These are phyloP conservation scores for Rostratula benghalensis DNA, from an alignment of 2,113 vertebrate species.

Conservation along the genomic window DNA sequence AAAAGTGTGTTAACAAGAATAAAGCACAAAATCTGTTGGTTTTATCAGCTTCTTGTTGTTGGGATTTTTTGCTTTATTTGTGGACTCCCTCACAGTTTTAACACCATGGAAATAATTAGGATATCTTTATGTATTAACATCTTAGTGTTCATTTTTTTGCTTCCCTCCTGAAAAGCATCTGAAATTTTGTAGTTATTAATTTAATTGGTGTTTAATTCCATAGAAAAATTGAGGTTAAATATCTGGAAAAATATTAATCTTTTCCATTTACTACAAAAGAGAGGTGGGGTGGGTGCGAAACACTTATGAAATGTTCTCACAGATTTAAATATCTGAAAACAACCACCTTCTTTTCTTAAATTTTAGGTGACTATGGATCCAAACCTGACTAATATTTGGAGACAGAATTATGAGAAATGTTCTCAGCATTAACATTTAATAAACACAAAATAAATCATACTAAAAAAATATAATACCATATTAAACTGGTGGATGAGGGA, in stretches of 20 bases:
- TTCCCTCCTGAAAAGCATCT: not conserved
- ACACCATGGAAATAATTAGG: not conserved
- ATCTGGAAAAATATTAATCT: not conserved
- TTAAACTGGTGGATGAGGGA: not conserved
- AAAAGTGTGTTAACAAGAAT: not conserved
- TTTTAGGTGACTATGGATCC: not conserved
- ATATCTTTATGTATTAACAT: not conserved
- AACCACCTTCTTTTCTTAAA: not conserved
- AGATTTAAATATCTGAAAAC: not conserved
- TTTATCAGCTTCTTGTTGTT: not conserved
- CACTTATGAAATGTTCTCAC: not conserved
- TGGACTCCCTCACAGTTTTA: not conserved
- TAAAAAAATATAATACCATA: not conserved
- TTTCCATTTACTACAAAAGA: not conserved
- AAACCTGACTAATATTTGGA: not conserved
- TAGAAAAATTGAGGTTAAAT: not conserved
- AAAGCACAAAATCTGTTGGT: not conserved
- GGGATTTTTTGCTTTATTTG: not conserved
- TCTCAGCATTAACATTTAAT: not conserved
- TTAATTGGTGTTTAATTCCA: not conserved
- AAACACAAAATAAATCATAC: not conserved
- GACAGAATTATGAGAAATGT: not conserved
- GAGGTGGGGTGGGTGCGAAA: accelerated
- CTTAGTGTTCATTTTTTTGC: not conserved
- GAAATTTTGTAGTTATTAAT: not conserved